Base-by-base conservation (phyloP, 2,888 invertebrate species). In the Siphlonurus alternatus region DNA sequence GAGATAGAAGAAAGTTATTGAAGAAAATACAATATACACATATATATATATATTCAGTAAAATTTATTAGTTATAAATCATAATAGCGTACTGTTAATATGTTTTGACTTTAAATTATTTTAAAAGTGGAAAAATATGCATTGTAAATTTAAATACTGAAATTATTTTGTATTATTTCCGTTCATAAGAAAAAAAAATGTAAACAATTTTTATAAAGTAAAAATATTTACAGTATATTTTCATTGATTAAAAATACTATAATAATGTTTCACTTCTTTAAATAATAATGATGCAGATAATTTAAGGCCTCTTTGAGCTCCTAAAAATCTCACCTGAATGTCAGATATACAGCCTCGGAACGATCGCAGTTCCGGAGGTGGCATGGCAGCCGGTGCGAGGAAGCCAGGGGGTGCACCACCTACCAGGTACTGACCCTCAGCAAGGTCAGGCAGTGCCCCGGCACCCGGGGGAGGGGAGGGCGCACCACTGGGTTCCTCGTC, bases 321-420 rank as follows among this genome's bases (percentile, higher is more conserved):
- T n/a, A n/a, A n/a, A n/a, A 38, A 38, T 70, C 86, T 85, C 7
- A 89, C 83, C 54, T 84, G 81, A 1, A 93, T 80, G 65, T 86
- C 87, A 61, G 86, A 85, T 78, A 93, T 81, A 71, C 92, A 93
- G n/a, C 93, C 93, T 63, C 90, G 80, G 74, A 90, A 86, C 0
- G 87, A 78, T 66, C 73, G 74, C 1, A 61, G 23, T 24, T 63
- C 54, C 63, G 68, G 61, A 67, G 64, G 61, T 0, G 60, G 60
- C 19, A 64, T 59, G 2, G 61, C n/a, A 10, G 56, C 66, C 0
- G 63, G 56, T 3, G 68, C 61, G 25, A 68, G 65, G 66, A 84
- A 81, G 66, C 85, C 87, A 1, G 93, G 90, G 2, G 93, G 88
- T 1, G 88, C 80, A 0, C 96, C 96, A 1, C 93, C 96, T 70